These are phyloP conservation scores for Trichomalopsis sarcophagae DNA, from an alignment of 1,140 invertebrate species.

Conservation along the genomic window DNA sequence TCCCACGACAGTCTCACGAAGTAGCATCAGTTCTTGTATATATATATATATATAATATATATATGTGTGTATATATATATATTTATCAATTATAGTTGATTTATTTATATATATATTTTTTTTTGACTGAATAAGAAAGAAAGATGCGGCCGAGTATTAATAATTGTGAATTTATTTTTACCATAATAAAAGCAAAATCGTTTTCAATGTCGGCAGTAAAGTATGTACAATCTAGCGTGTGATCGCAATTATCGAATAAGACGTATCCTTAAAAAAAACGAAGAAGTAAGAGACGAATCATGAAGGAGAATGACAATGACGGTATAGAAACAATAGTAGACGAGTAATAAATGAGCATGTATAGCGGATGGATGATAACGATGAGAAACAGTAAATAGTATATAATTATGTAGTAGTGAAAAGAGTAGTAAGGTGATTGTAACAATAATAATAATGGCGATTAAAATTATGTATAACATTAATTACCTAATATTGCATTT, in stretches of 20 bases:
- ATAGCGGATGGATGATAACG: conserved; percentile 25
- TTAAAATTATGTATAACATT: conserved; percentile 53
- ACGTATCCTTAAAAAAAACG: conserved; percentile 39
- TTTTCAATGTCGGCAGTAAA: conserved; percentile 53
- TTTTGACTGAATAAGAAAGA: conserved; percentile 40
- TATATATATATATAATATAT: conserved; percentile 24
- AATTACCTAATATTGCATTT: conserved; percentile 54
- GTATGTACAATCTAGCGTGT: conserved; percentile 54
- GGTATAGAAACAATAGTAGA: conserved; percentile 35
- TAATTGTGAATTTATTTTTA: conserved; percentile 54
- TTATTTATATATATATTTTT: not conserved
- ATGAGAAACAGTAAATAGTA: conserved; percentile 36
- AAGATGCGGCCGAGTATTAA: conserved; percentile 49
- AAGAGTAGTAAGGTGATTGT: conserved; percentile 41
- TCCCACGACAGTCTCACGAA: conserved; percentile 65
- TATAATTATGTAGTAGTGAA: conserved; percentile 42
- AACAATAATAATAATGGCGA: conserved; percentile 53
- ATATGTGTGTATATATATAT: conserved; percentile 15
- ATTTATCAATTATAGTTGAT: not conserved
- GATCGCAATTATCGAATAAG: conserved; percentile 51
- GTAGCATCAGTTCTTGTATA: conserved; percentile 64
- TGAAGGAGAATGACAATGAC: conserved; percentile 36
- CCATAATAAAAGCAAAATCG: conserved; percentile 54
- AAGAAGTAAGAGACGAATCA: conserved; percentile 30
- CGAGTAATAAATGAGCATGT: conserved; percentile 32